Percentiles rank a stretch among this genome's conserved stretches.
phyloP scores from a whole-genome alignment of 35 echinoderm and acorn worm genomes.

The Ophioderma brevispina region DNA sequence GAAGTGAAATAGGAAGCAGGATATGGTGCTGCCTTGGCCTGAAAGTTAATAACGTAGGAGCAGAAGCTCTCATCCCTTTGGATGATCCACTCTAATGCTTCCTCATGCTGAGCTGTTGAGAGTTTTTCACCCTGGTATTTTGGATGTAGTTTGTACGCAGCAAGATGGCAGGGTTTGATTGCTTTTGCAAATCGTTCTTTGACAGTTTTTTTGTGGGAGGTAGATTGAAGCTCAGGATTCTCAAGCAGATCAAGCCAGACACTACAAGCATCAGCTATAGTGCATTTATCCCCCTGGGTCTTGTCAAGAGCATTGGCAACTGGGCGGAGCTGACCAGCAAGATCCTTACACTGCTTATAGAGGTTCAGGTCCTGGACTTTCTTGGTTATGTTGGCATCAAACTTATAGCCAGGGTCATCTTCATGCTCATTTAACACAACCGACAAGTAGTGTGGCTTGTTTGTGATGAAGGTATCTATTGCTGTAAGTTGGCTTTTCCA shows the following conservation, averaged over 20 bases:
- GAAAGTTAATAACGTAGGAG: no score
- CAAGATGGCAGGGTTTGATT: slow-evolving; percentile 27
- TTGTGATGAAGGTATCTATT: slow-evolving; percentile 24
- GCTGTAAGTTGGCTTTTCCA: slow-evolving; percentile 45
- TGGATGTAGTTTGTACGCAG: slow-evolving; percentile 50
- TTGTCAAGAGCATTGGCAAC: slow-evolving; percentile 30
- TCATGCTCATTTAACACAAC: slow-evolving; percentile 9
- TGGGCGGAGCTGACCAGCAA: slow-evolving; percentile 35
- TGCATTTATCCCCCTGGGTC: slow-evolving; percentile 15
- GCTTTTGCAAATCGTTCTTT: slow-evolving; percentile 56
- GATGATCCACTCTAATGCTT: no score
- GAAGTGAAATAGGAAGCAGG: no score
- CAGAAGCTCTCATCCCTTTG: no score
- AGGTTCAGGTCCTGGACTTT: slow-evolving; percentile 28
- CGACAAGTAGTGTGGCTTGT: neutral
- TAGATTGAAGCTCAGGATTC: slow-evolving; percentile 19
- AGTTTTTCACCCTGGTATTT: slow-evolving; percentile 31
- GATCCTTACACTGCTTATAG: no score
- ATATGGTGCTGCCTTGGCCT: no score
- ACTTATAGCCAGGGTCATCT: neutral
- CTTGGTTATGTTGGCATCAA: slow-evolving; percentile 1
- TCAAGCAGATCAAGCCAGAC: slow-evolving; percentile 33
- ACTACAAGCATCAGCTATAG: slow-evolving; percentile 54
- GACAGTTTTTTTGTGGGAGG: neutral
- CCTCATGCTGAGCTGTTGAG: no score